Base-by-base conservation (phyloP, 2,113 vertebrate species). In the Uria lomvia region DNA sequence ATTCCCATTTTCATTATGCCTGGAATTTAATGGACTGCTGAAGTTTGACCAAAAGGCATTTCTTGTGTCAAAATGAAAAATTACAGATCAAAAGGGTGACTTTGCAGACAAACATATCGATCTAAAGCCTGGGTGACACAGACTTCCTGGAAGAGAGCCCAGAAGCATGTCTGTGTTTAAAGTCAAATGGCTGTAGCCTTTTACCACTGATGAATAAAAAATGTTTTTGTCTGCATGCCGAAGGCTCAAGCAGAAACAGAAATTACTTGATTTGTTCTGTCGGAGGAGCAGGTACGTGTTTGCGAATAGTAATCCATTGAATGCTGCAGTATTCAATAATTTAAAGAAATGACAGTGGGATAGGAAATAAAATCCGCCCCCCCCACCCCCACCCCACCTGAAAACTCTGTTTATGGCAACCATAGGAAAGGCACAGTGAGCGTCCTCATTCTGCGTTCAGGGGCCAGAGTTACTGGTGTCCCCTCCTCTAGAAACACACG, bases 51-150 rank as follows among this genome's bases (percentile, higher is more conserved):
- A 95, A 96, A 90, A 96, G 93, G 94, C 97, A 96, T 97, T 97
- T 96, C 88, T 94, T 75, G 94, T 96, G 95, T 96, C 94, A 91
- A 89, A 95, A 96, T 97, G 95, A 97, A 97, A 95, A 96, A 96
- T 96, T 92, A 76, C 92, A 82, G 94, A 97, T 97, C 94, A 96
- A 93, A 97, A 97, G 88, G 96, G 96, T 96, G 96, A 97, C 95
- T 96, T 93, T 93, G 96, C 96, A 97, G 96, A 97, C 94, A 97
- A 97, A 95, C 95, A 95, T 92, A 97, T 97, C 86, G 91, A 96
- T 96, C 96, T 95, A 89, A 90, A 97, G 94, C 93, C 92, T 81
- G 93, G 88, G 93, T 93, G 94, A 96, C 94, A 96, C 96, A 97
- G 96, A 91, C 94, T 95, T 96, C 94, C 95, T 97, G 95, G 94